A percentile compares a stretch with the other conserved stretches of the same genome.
These are phyloP conservation scores for Stichopus horrens DNA, from an alignment of 53 echinoderm and acorn worm genomes.

Conservation along the genomic window DNA sequence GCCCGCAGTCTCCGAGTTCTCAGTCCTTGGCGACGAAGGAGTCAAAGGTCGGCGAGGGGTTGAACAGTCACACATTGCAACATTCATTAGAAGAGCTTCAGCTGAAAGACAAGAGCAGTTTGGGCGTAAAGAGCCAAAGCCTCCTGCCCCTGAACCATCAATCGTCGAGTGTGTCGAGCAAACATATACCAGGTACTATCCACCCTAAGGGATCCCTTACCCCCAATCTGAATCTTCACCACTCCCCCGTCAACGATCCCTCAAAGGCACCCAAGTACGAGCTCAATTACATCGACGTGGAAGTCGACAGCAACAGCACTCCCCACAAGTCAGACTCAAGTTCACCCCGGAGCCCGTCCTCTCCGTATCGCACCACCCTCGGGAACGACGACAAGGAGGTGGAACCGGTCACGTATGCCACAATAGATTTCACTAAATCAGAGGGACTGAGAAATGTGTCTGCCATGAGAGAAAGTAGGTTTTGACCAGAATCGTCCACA, in stretches of 20 bases:
- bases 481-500: constrained; percentile 23
- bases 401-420: constrained; percentile 81
- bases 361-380: constrained; percentile 68
- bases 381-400: constrained; percentile 73
- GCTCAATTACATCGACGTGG: constrained; percentile 93
- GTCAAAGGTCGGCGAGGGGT: constrained; percentile 22
- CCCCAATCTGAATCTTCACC: constrained; percentile 54
- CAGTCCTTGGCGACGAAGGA: constrained; percentile 20
- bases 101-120: constrained; percentile 45
- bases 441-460: constrained; percentile 76
- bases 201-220: constrained; percentile 60
- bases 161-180: background rate
- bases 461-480: constrained; percentile 70
- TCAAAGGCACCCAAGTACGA: constrained; percentile 56
- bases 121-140: constrained; percentile 14
- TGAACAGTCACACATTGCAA: constrained; percentile 54
- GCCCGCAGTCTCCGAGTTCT: constrained; percentile 53
- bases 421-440: constrained; percentile 95
- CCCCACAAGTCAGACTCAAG: constrained; percentile 46
- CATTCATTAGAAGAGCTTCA: constrained; percentile 57
- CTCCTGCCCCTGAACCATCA: constrained; percentile 6
- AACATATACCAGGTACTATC: constrained; percentile 30
- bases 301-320: constrained; percentile 49
- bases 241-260: constrained; percentile 44
- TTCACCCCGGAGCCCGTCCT: constrained; percentile 60